A percentile compares a stretch with the other conserved stretches of the same genome.
Evolutionary conservation across 2,888 invertebrate genomes (phyloP).

Genomic region (Amiota communis): DNA sequence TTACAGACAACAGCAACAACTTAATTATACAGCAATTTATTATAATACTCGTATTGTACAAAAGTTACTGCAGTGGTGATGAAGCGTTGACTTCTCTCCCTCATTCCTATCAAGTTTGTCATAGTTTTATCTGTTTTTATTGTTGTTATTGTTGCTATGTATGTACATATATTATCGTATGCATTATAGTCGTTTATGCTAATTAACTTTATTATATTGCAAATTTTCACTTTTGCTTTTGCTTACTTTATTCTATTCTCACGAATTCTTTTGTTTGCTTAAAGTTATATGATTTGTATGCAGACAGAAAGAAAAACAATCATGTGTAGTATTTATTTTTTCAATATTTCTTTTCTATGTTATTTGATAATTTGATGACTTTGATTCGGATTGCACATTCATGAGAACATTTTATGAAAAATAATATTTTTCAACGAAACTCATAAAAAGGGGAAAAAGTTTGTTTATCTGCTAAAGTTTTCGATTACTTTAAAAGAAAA

Average conservation of each 20-base stretch:
- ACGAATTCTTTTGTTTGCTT: background rate
- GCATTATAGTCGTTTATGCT: background rate
- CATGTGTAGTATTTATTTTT: background rate
- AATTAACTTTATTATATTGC: constrained; percentile 17
- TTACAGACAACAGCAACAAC: too few species aligned
- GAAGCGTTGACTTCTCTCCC: too few species aligned
- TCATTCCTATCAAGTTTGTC: background rate
- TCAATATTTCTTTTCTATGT: background rate
- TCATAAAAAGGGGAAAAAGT: background rate
- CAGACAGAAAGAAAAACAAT: background rate
- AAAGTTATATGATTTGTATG: background rate
- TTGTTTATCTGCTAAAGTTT: background rate
- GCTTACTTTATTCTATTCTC: constrained; percentile 7
- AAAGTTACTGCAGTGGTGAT: too few species aligned
- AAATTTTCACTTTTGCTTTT: constrained; percentile 6
- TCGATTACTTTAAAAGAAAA: background rate
- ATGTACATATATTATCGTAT: background rate
- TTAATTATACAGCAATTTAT: too few species aligned
- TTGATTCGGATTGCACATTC: background rate
- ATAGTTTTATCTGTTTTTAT: constrained; percentile 41
- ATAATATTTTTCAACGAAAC: background rate
- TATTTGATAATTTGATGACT: background rate
- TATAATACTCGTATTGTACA: too few species aligned
- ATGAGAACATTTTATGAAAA: background rate
- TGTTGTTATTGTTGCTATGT: constrained; percentile 28